phyloP scores from a whole-genome alignment of 2,797 vertebrate species.

The Pseudomugil gertrudae region DNA sequence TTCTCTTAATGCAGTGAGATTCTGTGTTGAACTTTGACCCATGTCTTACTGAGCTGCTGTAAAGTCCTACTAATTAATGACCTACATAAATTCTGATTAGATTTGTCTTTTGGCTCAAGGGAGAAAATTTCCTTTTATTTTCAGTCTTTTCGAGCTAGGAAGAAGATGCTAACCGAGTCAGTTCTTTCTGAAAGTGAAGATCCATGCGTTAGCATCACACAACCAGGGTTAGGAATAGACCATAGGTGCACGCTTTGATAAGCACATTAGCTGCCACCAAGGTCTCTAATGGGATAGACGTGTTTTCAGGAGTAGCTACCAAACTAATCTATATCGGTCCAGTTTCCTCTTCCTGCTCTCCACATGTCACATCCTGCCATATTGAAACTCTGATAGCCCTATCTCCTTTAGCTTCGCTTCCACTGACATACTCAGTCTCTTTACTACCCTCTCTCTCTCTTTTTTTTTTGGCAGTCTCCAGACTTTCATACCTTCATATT shows the following conservation, averaged over 20 bases:
- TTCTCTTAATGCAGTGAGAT: constrained; percentile 20
- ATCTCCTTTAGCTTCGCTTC: constrained; percentile 40
- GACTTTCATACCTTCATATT: constrained; percentile 19
- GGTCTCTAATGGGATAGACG: constrained; percentile 57
- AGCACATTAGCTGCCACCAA: constrained; percentile 53
- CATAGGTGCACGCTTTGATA: constrained; percentile 61
- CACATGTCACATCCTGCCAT: constrained; percentile 74
- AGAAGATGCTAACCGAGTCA: constrained; percentile 26
- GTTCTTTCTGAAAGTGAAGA: background rate
- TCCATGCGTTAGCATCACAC: background rate
- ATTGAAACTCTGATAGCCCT: constrained; percentile 64
- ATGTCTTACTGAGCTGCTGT: constrained; percentile 29
- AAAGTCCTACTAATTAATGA: constrained; percentile 51
- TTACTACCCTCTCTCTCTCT: constrained; percentile 12
- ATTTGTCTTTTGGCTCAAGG: constrained; percentile 56
- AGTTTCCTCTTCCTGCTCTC: constrained; percentile 77
- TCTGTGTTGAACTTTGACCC: constrained; percentile 28
- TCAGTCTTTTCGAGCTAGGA: background rate
- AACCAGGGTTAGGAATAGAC: constrained; percentile 19
- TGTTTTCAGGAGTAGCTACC: constrained; percentile 61
- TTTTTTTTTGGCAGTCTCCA: constrained; percentile 15
- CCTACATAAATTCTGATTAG: constrained; percentile 61
- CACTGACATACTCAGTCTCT: constrained; percentile 10
- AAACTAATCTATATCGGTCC: constrained; percentile 76
- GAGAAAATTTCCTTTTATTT: constrained; percentile 20